Percentiles rank a stretch among this genome's conserved stretches.
These are phyloP conservation scores for Salminus brasiliensis DNA, from an alignment of 2,113 vertebrate species.

Conservation along the genomic window DNA sequence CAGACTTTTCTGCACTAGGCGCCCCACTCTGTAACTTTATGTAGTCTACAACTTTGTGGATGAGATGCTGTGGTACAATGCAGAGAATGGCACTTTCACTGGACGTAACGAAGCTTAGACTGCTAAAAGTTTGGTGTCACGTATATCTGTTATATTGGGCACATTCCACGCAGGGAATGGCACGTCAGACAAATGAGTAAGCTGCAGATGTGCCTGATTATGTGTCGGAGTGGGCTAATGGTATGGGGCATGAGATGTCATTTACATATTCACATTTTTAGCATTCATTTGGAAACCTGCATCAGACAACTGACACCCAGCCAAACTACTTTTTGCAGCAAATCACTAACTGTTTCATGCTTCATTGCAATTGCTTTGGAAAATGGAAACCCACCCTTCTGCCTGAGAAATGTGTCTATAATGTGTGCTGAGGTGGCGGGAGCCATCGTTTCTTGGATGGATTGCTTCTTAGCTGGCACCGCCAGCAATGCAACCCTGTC, in stretches of 20 bases:
- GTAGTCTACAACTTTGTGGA: too few relatives aligned
- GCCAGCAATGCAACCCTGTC: not conserved
- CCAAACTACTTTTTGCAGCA: not conserved
- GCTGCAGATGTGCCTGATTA: not conserved
- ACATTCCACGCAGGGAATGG: conserved; percentile 15
- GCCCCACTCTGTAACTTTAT: too few relatives aligned
- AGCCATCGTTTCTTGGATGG: not conserved
- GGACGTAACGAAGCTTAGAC: not conserved
- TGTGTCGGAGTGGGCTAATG: not conserved
- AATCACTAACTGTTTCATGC: not conserved
- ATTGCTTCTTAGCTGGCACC: conserved; percentile 3
- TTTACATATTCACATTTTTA: not conserved
- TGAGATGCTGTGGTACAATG: too few relatives aligned
- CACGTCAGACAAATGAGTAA: not conserved
- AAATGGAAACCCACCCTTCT: not conserved
- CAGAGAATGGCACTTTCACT: not conserved
- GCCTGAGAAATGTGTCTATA: conserved; percentile 3
- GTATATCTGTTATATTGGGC: not conserved
- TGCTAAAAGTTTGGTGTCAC: not conserved
- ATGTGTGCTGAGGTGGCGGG: conserved; percentile 1
- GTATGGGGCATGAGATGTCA: not conserved
- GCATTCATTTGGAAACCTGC: not conserved
- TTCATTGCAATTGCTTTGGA: conserved; percentile 3
- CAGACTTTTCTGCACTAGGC: too few relatives aligned
- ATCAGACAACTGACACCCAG: not conserved